Evolutionary conservation across 64 coral and sea anemone species (phyloP).

Genomic region (Porites lutea): DNA sequence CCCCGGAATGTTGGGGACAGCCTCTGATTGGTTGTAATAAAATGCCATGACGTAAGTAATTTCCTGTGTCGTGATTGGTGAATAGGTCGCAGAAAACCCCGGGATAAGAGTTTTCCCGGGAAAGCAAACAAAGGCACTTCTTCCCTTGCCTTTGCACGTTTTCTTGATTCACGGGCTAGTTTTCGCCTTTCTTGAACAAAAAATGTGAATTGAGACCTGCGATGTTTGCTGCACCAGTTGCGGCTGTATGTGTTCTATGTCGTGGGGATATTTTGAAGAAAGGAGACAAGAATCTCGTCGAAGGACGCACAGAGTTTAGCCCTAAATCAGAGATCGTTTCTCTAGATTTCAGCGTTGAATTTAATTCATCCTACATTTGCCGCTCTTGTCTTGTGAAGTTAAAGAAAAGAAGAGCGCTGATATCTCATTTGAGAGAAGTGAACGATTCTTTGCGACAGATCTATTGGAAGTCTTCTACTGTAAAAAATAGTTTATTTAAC

Average conservation of each 20-base stretch:
- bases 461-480: no score
- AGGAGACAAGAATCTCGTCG: not conserved
- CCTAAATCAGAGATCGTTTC: not conserved
- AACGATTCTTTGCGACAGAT: not conserved
- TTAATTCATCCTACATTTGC: conserved; percentile 39
- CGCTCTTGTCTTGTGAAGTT: not conserved
- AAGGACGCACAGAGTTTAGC: conserved; percentile 7
- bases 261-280: not conserved
- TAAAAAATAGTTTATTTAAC: not conserved
- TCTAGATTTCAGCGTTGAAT: conserved; percentile 22
- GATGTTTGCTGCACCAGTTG: no score
- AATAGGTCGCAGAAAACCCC: no score
- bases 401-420: conserved; percentile 10
- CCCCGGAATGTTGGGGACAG: not conserved
- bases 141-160: no score
- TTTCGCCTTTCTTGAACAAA: no score
- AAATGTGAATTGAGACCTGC: no score
- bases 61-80: no score
- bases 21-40: no score
- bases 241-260: not conserved
- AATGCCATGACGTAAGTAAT: no score
- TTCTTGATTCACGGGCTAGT: no score
- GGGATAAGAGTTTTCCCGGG: no score
- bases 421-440: not conserved
- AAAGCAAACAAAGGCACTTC: no score